Evolutionary conservation across 2,888 invertebrate genomes (phyloP).

Genomic region (Pristionchus fissidentatus): DNA sequence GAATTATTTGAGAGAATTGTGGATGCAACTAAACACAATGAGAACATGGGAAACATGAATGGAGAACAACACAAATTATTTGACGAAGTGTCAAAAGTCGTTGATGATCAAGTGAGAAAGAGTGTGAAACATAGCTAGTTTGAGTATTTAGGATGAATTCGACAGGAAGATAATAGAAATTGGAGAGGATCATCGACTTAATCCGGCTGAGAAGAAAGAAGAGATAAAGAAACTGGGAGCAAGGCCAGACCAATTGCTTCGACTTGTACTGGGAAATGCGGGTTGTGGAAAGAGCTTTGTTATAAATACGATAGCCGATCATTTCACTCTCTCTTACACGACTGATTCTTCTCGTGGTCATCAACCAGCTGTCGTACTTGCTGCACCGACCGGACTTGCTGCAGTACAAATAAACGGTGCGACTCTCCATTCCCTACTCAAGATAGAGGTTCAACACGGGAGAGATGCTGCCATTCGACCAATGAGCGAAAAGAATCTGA

Average conservation of each 20-base stretch:
- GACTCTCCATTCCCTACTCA: slow-evolving; percentile 55
- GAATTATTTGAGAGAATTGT: slow-evolving; percentile 40
- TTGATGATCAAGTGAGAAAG: slow-evolving; percentile 46
- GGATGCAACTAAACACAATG: slow-evolving; percentile 30
- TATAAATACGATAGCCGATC: slow-evolving; percentile 54
- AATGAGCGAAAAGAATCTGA: not conserved
- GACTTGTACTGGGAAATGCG: slow-evolving; percentile 52
- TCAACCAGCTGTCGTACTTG: slow-evolving; percentile 48
- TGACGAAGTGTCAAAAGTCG: not conserved
- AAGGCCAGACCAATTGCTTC: not conserved
- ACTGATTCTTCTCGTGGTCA: not conserved
- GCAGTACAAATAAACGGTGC: slow-evolving; percentile 53
- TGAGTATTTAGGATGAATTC: not conserved
- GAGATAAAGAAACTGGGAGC: not conserved
- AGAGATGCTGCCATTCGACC: not conserved
- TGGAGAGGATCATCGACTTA: not conserved
- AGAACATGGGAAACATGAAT: slow-evolving; percentile 37
- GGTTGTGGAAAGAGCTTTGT: slow-evolving; percentile 56
- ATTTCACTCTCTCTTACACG: slow-evolving; percentile 42
- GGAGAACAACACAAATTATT: slow-evolving; percentile 46
- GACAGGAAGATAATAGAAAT: not conserved
- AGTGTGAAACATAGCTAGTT: not conserved
- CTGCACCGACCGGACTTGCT: slow-evolving; percentile 57
- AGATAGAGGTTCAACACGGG: slow-evolving; percentile 48
- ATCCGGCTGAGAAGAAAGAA: not conserved